Conservation (phyloP, 1,140 invertebrate species). For the Nomia melanderi region DNA sequence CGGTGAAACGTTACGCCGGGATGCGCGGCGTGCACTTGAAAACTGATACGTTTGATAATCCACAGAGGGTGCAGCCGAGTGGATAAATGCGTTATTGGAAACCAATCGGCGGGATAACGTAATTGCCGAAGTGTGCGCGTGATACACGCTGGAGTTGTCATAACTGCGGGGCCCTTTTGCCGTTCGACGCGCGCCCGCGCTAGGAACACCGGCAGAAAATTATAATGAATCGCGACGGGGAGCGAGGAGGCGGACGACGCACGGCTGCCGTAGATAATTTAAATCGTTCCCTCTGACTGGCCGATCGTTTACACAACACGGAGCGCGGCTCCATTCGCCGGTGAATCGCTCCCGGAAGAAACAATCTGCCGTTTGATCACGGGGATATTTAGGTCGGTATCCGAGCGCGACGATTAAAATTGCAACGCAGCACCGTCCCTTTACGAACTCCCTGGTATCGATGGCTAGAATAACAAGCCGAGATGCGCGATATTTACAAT, state of each 20-base stretch:
- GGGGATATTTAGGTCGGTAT: not conserved
- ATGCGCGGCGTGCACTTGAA: slow-evolving; percentile 32
- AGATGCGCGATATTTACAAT: slow-evolving; percentile 1
- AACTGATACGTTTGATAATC: slow-evolving; percentile 45
- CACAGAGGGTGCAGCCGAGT: slow-evolving; percentile 31
- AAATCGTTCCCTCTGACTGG: not conserved
- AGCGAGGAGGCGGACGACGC: not conserved
- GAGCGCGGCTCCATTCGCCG: not conserved
- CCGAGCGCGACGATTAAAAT: not conserved
- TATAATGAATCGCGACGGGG: not conserved
- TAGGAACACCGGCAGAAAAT: slow-evolving; percentile 13
- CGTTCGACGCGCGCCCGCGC: not conserved
- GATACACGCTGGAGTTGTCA: slow-evolving; percentile 5
- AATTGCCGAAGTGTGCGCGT: slow-evolving; percentile 30
- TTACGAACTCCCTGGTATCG: not conserved
- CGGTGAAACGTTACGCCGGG: slow-evolving; percentile 34
- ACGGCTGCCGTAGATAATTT: slow-evolving; percentile 11
- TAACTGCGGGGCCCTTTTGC: not conserved
- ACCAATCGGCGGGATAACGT: slow-evolving; percentile 42
- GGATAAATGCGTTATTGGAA: slow-evolving; percentile 48
- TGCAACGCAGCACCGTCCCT: not conserved
- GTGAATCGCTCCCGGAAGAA: not conserved
- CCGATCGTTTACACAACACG: not conserved
- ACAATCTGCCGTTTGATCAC: slow-evolving; percentile 23
- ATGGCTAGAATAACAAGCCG: not conserved